Evolutionary conservation across 2,113 vertebrate genomes (phyloP).

Genomic region (Notechis scutatus): DNA sequence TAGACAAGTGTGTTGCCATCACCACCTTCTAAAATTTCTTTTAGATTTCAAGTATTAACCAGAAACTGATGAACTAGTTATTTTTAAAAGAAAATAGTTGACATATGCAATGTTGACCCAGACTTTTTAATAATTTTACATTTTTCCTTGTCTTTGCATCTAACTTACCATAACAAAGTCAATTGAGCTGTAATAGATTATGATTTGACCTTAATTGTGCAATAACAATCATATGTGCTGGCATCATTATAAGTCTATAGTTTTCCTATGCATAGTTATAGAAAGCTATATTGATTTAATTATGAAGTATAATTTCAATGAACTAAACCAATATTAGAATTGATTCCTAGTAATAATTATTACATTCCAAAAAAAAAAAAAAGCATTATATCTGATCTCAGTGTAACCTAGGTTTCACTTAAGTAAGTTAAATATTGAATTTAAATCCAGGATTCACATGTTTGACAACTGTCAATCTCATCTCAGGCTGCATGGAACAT

Average conservation of each 20-base stretch:
- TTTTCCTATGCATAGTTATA: not conserved
- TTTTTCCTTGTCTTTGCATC: not conserved
- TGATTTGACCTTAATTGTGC: not conserved
- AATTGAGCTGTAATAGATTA: not conserved
- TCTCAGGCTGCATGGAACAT: not conserved
- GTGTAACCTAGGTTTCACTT: not conserved
- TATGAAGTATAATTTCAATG: not conserved
- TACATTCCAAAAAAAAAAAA: not conserved
- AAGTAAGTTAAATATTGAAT: not conserved
- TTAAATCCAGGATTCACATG: not conserved
- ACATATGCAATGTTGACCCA: not conserved
- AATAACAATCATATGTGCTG: not conserved
- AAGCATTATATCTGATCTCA: not conserved
- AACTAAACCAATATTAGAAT: not conserved
- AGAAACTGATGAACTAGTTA: not conserved
- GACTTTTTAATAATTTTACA: not conserved
- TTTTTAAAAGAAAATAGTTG: not conserved
- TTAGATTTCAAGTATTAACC: not conserved
- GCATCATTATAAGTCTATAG: not conserved
- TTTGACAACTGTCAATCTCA: not conserved
- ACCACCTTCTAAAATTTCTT: not conserved
- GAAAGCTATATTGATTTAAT: not conserved
- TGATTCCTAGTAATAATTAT: not conserved
- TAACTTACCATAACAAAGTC: not conserved
- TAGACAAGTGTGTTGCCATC: not conserved